phyloP scores from a whole-genome alignment of 2,113 vertebrate species.

The Epinephelus lanceolatus region DNA sequence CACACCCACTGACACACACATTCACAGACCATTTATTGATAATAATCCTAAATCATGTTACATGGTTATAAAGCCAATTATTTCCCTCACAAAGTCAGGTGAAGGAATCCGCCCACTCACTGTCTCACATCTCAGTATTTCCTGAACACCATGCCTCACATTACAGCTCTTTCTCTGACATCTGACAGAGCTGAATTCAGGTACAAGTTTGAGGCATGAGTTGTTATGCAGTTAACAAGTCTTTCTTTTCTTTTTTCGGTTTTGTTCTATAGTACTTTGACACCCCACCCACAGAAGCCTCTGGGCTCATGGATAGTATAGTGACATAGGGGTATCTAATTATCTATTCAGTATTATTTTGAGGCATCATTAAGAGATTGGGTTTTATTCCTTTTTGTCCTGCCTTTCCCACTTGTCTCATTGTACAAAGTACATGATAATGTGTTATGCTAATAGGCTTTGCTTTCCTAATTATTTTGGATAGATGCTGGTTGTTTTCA shows the following conservation, averaged over 20 bases:
- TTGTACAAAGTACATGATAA: conserved; percentile 22
- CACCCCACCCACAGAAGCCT: background rate
- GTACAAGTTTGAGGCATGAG: conserved; percentile 25
- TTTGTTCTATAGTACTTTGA: conserved; percentile 31
- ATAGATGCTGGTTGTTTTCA: conserved; percentile 6
- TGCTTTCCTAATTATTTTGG: conserved; percentile 33
- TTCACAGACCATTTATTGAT: conserved; percentile 1
- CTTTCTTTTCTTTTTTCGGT: background rate
- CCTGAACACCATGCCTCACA: conserved; percentile 20
- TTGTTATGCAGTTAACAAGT: conserved; percentile 43
- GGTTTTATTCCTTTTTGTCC: conserved; percentile 6
- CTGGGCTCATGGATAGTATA: conserved; percentile 9
- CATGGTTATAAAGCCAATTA: conserved; percentile 29
- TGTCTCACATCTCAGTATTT: conserved; percentile 26
- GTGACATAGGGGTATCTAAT: conserved; percentile 9
- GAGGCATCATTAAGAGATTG: conserved; percentile 4
- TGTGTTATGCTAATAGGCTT: conserved; percentile 26
- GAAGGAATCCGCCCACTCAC: conserved; percentile 42
- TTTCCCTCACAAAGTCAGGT: conserved; percentile 23
- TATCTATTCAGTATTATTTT: conserved; percentile 29
- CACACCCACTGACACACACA: background rate
- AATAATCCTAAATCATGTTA: conserved; percentile 27
- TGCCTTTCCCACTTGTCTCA: conserved; percentile 2
- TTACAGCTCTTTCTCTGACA: conserved; percentile 16
- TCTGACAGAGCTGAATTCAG: conserved; percentile 20